These are phyloP conservation scores for Mus spretus DNA, from an alignment of 2,797 vertebrate genomes.

Conservation along the genomic window DNA sequence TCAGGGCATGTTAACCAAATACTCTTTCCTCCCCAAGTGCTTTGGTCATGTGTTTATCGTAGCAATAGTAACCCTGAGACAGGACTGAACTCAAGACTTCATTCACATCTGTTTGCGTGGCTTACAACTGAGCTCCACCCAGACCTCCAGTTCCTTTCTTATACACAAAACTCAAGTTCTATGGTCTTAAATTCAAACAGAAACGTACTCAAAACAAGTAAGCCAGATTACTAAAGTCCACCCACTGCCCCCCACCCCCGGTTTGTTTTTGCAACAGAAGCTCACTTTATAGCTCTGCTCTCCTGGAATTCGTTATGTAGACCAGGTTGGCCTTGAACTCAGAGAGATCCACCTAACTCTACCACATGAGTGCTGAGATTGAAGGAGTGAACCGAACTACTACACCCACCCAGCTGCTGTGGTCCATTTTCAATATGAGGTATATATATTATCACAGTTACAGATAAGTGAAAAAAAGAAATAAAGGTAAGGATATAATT, in stretches of 20 bases:
- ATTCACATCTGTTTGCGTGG: background rate
- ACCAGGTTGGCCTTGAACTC: background rate
- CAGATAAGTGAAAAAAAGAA: background rate
- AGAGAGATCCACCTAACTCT: background rate
- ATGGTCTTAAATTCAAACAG: slow-evolving; percentile 56
- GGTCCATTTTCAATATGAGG: background rate
- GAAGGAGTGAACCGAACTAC: background rate
- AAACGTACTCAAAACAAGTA: slow-evolving; percentile 70
- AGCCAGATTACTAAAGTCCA: background rate
- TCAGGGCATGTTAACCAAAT: background rate
- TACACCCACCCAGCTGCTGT: background rate
- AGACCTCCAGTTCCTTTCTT: slow-evolving; percentile 37
- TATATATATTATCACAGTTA: background rate
- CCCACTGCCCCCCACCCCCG: no score
- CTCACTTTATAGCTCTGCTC: background rate
- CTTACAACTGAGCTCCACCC: background rate
- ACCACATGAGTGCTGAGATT: background rate
- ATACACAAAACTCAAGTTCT: slow-evolving; percentile 59
- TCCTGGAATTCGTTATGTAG: background rate
- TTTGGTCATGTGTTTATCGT: background rate
- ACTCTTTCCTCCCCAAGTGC: background rate
- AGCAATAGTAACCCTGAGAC: background rate
- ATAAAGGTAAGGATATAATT: background rate
- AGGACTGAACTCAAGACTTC: background rate
- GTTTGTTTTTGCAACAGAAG: background rate